phyloP scores from a whole-genome alignment of 2,113 vertebrate genomes.

The Ammospiza caudacuta region DNA sequence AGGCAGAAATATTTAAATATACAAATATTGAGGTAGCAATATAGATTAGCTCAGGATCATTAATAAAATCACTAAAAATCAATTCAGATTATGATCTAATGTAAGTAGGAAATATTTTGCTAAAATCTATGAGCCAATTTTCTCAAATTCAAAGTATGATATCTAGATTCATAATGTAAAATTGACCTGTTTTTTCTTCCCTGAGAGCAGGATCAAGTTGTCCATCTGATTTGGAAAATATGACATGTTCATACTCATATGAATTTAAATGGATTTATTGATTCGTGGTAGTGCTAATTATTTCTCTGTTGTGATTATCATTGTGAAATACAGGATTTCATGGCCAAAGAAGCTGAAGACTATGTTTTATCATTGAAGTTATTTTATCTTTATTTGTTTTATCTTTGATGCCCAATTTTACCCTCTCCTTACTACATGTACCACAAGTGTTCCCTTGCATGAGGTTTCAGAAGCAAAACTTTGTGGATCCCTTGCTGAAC shows the following conservation, averaged over 20 bases:
- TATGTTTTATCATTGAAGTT: not conserved
- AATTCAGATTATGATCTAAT: not conserved
- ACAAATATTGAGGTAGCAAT: not conserved
- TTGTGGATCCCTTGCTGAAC: not conserved
- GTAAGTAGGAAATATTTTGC: not conserved
- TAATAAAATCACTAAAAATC: not conserved
- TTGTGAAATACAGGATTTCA: not conserved
- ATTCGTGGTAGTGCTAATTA: not conserved
- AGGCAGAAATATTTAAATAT: not conserved
- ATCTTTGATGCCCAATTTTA: not conserved
- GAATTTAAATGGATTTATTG: not conserved
- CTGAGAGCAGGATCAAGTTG: not conserved
- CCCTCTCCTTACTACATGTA: not conserved
- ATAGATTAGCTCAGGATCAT: not conserved
- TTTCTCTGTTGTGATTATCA: not conserved
- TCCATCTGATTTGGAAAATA: not conserved
- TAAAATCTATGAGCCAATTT: not conserved
- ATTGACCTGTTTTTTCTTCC: not conserved
- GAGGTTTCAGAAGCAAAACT: not conserved
- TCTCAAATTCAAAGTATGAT: not conserved
- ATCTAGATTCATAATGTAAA: not conserved
- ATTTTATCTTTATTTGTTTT: not conserved
- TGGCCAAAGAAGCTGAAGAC: not conserved
- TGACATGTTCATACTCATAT: not conserved
- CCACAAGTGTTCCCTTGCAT: not conserved